Conservation (phyloP, 2,888 invertebrate genomes). For the Spilarctia lutea region DNA sequence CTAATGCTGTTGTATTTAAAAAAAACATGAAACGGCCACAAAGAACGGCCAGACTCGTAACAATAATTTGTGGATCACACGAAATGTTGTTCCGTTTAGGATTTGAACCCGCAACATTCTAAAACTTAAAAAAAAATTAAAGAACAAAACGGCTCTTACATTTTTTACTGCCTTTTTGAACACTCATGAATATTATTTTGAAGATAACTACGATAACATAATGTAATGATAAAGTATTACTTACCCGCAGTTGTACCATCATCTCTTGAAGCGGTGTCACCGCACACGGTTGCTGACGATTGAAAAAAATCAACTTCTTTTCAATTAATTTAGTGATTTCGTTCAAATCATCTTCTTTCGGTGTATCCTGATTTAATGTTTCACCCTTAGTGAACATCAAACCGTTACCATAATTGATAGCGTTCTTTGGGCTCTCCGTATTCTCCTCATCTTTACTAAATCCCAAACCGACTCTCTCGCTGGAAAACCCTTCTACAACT, state of each 20-base stretch:
- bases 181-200: too few species aligned
- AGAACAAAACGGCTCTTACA: too few species aligned
- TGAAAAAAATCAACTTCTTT: conserved; percentile 84
- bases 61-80: too few species aligned
- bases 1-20: too few species aligned
- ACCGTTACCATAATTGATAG: conserved; percentile 77
- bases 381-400: conserved; percentile 85
- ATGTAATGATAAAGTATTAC: not conserved
- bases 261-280: conserved; percentile 86
- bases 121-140: too few species aligned
- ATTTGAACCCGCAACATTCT: too few species aligned
- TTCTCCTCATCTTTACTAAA: conserved; percentile 71
- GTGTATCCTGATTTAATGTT: conserved; percentile 73
- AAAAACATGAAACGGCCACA: too few species aligned
- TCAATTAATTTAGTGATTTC: conserved; percentile 76
- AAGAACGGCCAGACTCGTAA: too few species aligned
- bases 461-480: conserved; percentile 82
- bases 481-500: conserved; percentile 77
- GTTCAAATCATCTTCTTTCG: conserved; percentile 72
- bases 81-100: too few species aligned
- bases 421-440: conserved; percentile 67
- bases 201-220: conserved; percentile 2
- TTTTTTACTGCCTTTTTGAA: too few species aligned
- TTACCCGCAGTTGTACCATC: conserved; percentile 87
- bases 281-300: conserved; percentile 75